Conservation (phyloP, 2,797 vertebrate species). For the Hippoglossus hippoglossus region DNA sequence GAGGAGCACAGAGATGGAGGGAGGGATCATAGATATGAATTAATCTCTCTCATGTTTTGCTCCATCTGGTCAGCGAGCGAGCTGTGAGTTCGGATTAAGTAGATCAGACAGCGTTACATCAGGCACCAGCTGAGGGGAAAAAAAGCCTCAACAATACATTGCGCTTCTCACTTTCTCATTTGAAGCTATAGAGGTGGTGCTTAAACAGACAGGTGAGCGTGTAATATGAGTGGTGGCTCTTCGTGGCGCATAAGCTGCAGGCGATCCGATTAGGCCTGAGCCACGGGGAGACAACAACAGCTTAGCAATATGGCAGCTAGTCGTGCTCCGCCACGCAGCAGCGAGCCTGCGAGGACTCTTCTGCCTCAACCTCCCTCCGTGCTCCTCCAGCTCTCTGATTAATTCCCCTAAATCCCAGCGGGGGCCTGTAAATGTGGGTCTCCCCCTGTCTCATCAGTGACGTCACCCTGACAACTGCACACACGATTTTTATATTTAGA, state of each 20-base stretch:
- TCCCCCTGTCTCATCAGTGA: slow-evolving; percentile 21
- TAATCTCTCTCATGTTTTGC: slow-evolving; percentile 76
- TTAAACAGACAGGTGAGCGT: slow-evolving; percentile 70
- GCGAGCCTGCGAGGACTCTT: slow-evolving; percentile 40
- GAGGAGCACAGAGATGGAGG: slow-evolving; percentile 36
- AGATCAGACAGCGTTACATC: slow-evolving; percentile 31
- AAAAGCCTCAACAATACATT: slow-evolving; percentile 21
- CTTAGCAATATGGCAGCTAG: slow-evolving; percentile 73
- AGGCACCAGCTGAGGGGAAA: slow-evolving; percentile 10
- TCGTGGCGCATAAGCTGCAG: slow-evolving; percentile 64
- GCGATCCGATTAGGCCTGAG: slow-evolving; percentile 75
- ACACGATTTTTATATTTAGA: slow-evolving; percentile 5
- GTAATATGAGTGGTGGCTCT: slow-evolving; percentile 47
- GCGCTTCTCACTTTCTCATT: slow-evolving; percentile 44
- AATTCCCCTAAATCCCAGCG: slow-evolving; percentile 55
- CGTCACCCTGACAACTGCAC: slow-evolving; percentile 1
- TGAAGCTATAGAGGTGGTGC: not conserved
- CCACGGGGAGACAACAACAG: slow-evolving; percentile 67
- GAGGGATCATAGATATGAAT: slow-evolving; percentile 70
- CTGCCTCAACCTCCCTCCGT: slow-evolving; percentile 36
- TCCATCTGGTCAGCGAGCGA: slow-evolving; percentile 68
- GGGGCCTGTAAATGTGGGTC: slow-evolving; percentile 27
- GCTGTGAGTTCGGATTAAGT: slow-evolving; percentile 40
- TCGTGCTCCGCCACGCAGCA: slow-evolving; percentile 27
- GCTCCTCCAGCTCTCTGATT: slow-evolving; percentile 51